Percentiles rank a stretch among this genome's conserved stretches.
phyloP scores from a whole-genome alignment of 1,140 invertebrate genomes.

The Pseudomyrmex concolor region DNA sequence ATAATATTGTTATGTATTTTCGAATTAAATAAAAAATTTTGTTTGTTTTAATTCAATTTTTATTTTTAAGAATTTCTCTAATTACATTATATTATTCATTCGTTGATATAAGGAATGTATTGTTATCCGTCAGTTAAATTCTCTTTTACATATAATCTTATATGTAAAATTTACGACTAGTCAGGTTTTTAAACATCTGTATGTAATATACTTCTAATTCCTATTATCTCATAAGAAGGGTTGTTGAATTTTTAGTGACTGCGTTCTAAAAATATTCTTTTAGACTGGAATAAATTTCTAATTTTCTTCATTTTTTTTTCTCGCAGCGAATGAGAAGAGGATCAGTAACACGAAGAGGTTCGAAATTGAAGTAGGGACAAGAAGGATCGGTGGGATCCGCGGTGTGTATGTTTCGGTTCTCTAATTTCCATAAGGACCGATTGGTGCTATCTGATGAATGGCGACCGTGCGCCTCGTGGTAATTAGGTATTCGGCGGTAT shows the following conservation, averaged over 20 bases:
- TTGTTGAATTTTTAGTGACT: slow-evolving; percentile 9
- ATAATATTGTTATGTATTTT: no score
- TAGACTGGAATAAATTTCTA: slow-evolving; percentile 34
- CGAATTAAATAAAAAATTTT: no score
- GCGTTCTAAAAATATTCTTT: background rate
- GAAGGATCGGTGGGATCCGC: slow-evolving; percentile 8
- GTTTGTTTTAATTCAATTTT: no score
- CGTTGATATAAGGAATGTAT: no score
- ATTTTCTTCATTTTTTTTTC: slow-evolving; percentile 20
- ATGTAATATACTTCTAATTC: slow-evolving; percentile 2
- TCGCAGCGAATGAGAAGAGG: background rate
- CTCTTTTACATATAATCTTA: background rate
- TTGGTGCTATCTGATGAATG: slow-evolving; percentile 57
- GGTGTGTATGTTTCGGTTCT: slow-evolving; percentile 35
- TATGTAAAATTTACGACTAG: background rate
- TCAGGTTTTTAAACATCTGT: background rate
- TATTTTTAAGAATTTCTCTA: background rate
- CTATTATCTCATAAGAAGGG: slow-evolving; percentile 4
- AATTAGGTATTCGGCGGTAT: slow-evolving; percentile 63
- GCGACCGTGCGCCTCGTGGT: slow-evolving; percentile 45
- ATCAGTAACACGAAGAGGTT: slow-evolving; percentile 27
- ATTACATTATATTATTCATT: background rate
- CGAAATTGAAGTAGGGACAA: background rate
- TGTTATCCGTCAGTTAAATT: slow-evolving; percentile 22
- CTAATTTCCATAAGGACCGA: slow-evolving; percentile 65